phyloP scores from a whole-genome alignment of 2,797 vertebrate genomes.

The Melopsittacus undulatus region DNA sequence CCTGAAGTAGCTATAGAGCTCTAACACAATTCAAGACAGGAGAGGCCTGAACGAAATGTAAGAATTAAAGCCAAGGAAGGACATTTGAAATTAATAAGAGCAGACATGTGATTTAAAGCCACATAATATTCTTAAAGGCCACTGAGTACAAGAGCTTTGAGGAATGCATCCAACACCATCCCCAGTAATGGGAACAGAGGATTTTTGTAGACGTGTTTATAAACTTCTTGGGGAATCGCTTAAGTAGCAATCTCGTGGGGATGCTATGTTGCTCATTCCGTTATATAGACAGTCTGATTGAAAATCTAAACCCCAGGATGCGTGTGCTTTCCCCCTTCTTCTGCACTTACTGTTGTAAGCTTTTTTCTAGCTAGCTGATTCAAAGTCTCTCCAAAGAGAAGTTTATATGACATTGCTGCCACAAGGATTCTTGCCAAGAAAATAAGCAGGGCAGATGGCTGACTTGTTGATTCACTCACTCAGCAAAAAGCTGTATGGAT shows the following conservation, averaged over 20 bases:
- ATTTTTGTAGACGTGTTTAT: not conserved
- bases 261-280: not conserved
- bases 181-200: not conserved
- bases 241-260: not conserved
- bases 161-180: not conserved
- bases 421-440: conserved; percentile 30
- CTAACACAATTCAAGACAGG: not conserved
- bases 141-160: not conserved
- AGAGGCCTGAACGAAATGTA: not conserved
- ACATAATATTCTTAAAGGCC: not conserved
- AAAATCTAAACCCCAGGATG: not conserved
- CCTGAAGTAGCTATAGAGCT: not conserved
- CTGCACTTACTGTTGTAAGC: conserved; percentile 1
- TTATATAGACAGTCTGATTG: not conserved
- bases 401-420: conserved; percentile 22
- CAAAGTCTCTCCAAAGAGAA: conserved; percentile 42
- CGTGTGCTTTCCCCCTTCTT: not conserved
- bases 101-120: not conserved
- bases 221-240: not conserved
- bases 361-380: conserved; percentile 33
- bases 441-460: conserved; percentile 43
- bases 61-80: not conserved
- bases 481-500: not conserved
- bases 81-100: not conserved
- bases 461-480: not conserved